A percentile compares a stretch with the other conserved stretches of the same genome.
Evolutionary conservation across 2,113 vertebrate genomes (phyloP).

Genomic region (Erinaceus europaeus): DNA sequence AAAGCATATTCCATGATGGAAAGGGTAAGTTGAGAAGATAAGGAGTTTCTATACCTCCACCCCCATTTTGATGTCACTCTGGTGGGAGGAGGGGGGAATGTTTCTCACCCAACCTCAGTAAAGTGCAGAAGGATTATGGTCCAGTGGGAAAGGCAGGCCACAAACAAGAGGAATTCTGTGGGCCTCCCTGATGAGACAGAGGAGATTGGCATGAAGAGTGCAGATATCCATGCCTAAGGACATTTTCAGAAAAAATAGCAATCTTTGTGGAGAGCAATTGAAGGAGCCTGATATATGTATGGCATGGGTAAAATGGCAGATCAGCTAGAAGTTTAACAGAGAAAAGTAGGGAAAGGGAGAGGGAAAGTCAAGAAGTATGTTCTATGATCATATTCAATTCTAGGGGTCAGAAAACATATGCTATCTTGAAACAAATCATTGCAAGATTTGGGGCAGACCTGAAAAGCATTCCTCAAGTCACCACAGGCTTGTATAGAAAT

Average conservation of each 20-base stretch:
- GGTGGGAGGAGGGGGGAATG: background rate
- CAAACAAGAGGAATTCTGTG: background rate
- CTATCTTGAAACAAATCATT: background rate
- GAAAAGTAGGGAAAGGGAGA: background rate
- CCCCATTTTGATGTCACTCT: background rate
- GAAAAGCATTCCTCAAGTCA: background rate
- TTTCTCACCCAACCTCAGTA: background rate
- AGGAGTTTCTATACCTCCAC: background rate
- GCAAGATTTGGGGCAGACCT: background rate
- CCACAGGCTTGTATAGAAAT: background rate
- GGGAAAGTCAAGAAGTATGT: background rate
- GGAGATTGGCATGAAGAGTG: background rate
- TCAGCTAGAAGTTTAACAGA: background rate
- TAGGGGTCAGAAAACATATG: background rate
- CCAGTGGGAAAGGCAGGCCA: background rate
- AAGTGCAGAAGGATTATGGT: background rate
- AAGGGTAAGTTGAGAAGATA: background rate
- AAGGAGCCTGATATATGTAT: background rate
- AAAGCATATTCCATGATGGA: background rate
- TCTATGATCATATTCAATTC: too few species aligned
- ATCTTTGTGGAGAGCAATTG: background rate
- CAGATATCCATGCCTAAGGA: background rate
- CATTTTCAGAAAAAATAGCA: background rate
- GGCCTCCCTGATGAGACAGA: background rate
- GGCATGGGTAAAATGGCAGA: background rate